Evolutionary conservation across 2,888 invertebrate genomes (phyloP).

Genomic region (Odontocolon sp.): DNA sequence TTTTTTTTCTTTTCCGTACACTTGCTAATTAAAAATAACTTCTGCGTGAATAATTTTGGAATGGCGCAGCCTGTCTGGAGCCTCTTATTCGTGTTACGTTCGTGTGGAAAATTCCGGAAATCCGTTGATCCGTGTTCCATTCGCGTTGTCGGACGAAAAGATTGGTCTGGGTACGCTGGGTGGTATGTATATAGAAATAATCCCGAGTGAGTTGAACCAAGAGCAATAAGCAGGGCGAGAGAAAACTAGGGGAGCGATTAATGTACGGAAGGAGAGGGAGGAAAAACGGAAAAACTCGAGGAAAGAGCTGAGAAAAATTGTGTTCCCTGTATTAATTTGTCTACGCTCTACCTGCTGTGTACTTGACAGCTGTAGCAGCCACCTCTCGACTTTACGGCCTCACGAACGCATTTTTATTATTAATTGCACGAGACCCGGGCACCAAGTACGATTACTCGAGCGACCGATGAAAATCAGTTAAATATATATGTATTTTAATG

Average conservation of each 20-base stretch:
- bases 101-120: slow-evolving; percentile 24
- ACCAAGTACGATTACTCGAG: slow-evolving; percentile 37
- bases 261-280: slow-evolving; percentile 26
- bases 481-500: neutral
- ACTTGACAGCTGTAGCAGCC: neutral
- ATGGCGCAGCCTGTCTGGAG: neutral
- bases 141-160: slow-evolving; percentile 1
- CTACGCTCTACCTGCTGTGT: slow-evolving; percentile 1
- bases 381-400: slow-evolving; percentile 43
- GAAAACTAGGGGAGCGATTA: slow-evolving; percentile 34
- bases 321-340: slow-evolving; percentile 55
- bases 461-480: slow-evolving; percentile 25
- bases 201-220: slow-evolving; percentile 10
- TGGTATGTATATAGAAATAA: neutral
- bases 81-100: neutral
- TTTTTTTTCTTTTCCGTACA: neutral
- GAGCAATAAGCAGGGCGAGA: slow-evolving; percentile 45
- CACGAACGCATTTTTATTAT: slow-evolving; percentile 54
- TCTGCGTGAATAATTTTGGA: slow-evolving; percentile 13
- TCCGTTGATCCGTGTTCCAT: slow-evolving; percentile 16
- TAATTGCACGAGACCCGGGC: slow-evolving; percentile 51
- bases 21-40: slow-evolving; percentile 11
- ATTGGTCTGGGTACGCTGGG: neutral
- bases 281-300: slow-evolving; percentile 6
- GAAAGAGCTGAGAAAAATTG: slow-evolving; percentile 44